Base-by-base conservation (phyloP, 1,140 invertebrate species). In the Uloborus diversus region DNA sequence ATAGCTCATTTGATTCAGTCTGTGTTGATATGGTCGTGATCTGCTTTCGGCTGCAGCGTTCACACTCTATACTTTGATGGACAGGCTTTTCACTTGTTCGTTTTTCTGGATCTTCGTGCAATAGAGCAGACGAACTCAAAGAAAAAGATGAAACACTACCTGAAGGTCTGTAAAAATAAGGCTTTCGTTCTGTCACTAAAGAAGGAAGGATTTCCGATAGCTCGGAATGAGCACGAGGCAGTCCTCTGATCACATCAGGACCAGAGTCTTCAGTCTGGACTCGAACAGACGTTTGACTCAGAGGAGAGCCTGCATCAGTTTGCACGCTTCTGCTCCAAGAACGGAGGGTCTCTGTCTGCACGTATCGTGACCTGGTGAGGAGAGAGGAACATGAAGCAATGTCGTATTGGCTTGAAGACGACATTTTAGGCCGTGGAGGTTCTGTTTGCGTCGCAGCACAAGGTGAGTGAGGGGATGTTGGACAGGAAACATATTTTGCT, bases 131-230 rank as follows among this genome's bases (percentile, higher is more conserved):
- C 20, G 59, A 37, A 42, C 73, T 37, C 9, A 76, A 33, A 3
- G 73, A 76, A 51, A 76, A 76, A 20, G 73, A 76, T n/a, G 61
- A 65, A 56, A 65, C 59, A 42, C 73, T 76, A n/a, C 47, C 62
- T 23, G 73, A 76, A 17, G 73, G 73, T 28, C 73, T 64, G 28
- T 66, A 49, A 37, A 64, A 76, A n/a, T 64, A 65, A n/a, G 59
- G 61, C 32, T 62, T 51, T 32, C 42, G 23, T 7, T 47, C 37
- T 1, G 47, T 35, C 20, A 56, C 42, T 3, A 65, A 32, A 1
- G 73, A 65, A 9, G 70, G 70, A 20, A 75, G 37, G 11, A 75
- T 32, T 33, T 75, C 70, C 1, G 70, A 75, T 11, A 75, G 25
- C 13, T 75, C 70, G 4, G 61, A 65, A 5, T 25, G n/a, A 25